Evolutionary conservation across 2,797 vertebrate species (phyloP).

Genomic region (Phrynocephalus vlangalii): DNA sequence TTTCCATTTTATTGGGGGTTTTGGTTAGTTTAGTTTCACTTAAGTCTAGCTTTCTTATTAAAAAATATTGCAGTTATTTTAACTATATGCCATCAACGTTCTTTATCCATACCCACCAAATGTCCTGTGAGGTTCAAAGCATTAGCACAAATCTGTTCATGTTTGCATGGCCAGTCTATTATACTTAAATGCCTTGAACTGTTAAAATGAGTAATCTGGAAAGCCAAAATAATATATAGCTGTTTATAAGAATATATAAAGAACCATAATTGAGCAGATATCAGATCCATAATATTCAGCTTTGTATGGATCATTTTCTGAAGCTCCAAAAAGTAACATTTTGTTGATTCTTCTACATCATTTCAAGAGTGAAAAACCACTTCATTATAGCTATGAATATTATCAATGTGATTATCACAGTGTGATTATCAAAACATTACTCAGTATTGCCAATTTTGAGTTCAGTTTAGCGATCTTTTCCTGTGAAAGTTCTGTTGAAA

Average conservation of each 20-base stretch:
- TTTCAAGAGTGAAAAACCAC: neutral
- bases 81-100: neutral
- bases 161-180: constrained; percentile 23
- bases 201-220: neutral
- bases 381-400: neutral
- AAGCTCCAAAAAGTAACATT: neutral
- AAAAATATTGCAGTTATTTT: constrained; percentile 5
- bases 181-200: neutral
- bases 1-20: neutral
- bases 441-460: neutral
- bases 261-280: neutral
- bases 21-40: constrained; percentile 41
- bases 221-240: neutral
- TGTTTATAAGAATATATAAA: neutral
- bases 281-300: neutral
- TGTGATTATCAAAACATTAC: neutral
- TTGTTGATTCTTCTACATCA: neutral
- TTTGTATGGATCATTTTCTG: neutral
- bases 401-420: neutral
- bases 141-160: constrained; percentile 28
- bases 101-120: constrained; percentile 19
- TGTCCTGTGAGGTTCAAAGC: constrained; percentile 25
- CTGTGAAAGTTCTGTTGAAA: neutral
- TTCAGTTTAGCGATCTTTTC: neutral
- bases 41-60: constrained; percentile 45